These are phyloP conservation scores for Camelus dromedarius DNA, from an alignment of 2,113 vertebrate genomes.

Conservation along the genomic window DNA sequence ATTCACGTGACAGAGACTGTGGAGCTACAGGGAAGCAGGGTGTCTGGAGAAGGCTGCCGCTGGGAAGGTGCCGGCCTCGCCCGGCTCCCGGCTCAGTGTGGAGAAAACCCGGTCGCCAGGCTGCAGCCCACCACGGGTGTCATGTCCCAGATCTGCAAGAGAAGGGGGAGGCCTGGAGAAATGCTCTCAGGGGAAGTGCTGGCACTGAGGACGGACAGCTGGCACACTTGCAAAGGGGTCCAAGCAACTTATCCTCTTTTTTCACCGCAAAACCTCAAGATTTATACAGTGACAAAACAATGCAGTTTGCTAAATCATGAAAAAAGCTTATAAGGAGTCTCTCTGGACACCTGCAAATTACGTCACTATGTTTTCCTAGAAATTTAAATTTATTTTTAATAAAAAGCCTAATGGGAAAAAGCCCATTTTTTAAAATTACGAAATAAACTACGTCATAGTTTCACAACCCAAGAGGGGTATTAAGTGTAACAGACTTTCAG, in stretches of 20 bases:
- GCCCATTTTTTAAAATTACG: background rate
- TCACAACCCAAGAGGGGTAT: background rate
- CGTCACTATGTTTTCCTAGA: background rate
- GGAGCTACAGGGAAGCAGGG: constrained; percentile 75
- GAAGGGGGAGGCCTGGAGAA: constrained; percentile 7
- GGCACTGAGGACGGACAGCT: background rate
- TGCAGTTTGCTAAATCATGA: rapidly evolving
- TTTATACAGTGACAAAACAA: background rate
- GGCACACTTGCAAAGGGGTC: background rate
- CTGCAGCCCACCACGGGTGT: constrained; percentile 97
- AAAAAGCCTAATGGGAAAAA: background rate
- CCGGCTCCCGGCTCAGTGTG: constrained; percentile 88
- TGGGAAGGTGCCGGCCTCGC: constrained; percentile 73
- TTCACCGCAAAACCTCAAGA: background rate
- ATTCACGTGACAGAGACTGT: constrained; percentile 84
- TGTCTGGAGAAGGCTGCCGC: constrained; percentile 69
- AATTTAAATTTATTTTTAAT: background rate
- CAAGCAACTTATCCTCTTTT: background rate
- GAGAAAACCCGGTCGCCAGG: constrained; percentile 95
- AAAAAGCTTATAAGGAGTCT: background rate
- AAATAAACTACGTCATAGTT: background rate
- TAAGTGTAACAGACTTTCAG: background rate
- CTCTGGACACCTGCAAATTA: background rate
- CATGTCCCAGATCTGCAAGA: constrained; percentile 97
- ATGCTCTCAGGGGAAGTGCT: too few relatives aligned